Evolutionary conservation across 2,797 vertebrate species (phyloP).

Genomic region (Onychomys leucogaster): DNA sequence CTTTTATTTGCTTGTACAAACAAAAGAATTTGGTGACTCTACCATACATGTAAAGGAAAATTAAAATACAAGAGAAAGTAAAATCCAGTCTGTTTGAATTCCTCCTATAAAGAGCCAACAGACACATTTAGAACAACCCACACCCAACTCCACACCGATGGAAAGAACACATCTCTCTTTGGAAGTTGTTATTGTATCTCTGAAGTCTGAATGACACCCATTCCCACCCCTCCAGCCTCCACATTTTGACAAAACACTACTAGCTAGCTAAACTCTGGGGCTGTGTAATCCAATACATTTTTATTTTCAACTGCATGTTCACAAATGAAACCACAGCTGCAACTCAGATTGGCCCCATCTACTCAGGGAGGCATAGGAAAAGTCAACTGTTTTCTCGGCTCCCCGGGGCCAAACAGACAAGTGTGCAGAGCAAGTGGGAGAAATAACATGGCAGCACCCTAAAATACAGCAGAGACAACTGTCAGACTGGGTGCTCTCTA

Average conservation of each 20-base stretch:
- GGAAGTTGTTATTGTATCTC: conserved; percentile 23
- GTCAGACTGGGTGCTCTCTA: neutral
- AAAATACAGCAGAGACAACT: neutral
- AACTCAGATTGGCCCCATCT: conserved; percentile 85
- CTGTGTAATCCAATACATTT: conserved; percentile 79
- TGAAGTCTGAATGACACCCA: neutral
- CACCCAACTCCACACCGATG: neutral
- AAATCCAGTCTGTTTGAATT: neutral
- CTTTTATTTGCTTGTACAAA: neutral
- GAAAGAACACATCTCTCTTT: neutral
- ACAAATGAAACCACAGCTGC: conserved; percentile 85
- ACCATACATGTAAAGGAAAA: neutral
- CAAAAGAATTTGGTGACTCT: neutral
- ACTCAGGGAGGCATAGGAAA: conserved; percentile 83
- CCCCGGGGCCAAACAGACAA: conserved; percentile 81
- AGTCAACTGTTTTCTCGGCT: conserved; percentile 89
- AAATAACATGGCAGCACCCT: neutral
- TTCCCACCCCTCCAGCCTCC: neutral
- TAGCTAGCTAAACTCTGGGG: conserved; percentile 75
- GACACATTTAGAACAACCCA: neutral
- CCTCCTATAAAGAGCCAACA: neutral
- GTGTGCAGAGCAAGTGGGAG: conserved; percentile 62
- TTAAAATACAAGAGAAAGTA: neutral
- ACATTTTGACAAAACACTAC: neutral
- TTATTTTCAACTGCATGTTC: conserved; percentile 79